Evolutionary conservation across 2,888 invertebrate genomes (phyloP).

Genomic region (Halictus quadricinctus): DNA sequence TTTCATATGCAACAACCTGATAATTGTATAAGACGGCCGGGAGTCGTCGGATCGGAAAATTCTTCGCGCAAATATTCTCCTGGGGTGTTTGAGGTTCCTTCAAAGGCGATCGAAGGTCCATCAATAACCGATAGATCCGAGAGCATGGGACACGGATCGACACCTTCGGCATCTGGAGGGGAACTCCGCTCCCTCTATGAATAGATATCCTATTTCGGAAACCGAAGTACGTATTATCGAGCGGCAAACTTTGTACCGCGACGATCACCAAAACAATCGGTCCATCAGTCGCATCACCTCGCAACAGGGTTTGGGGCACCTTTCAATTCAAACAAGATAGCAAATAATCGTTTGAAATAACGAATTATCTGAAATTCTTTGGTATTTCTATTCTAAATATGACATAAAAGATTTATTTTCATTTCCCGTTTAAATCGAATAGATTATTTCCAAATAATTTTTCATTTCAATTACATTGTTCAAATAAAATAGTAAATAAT

Average conservation of each 20-base stretch:
- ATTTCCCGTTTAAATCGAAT: too few species aligned
- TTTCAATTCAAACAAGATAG: not conserved
- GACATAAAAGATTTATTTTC: too few species aligned
- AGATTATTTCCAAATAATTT: too few species aligned
- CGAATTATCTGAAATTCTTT: too few species aligned
- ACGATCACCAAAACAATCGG: slow-evolving; percentile 30
- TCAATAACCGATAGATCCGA: slow-evolving; percentile 53
- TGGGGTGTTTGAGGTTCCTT: slow-evolving; percentile 28
- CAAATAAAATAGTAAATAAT: too few species aligned
- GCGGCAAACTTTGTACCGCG: slow-evolving; percentile 33
- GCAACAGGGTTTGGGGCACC: slow-evolving; percentile 5
- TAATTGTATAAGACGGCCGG: not conserved
- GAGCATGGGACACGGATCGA: slow-evolving; percentile 41
- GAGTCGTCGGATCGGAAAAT: slow-evolving; percentile 42
- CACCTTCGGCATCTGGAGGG: slow-evolving; percentile 44
- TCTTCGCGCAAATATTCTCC: slow-evolving; percentile 53
- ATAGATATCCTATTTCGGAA: slow-evolving; percentile 72
- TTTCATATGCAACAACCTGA: not conserved
- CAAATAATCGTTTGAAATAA: not conserved
- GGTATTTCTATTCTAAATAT: too few species aligned
- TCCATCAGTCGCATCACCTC: slow-evolving; percentile 54
- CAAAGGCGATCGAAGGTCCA: slow-evolving; percentile 44
- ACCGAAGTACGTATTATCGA: slow-evolving; percentile 51
- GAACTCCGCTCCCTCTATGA: slow-evolving; percentile 56
- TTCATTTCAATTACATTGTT: too few species aligned